These are phyloP conservation scores for Neopipo cinnamomea DNA, from an alignment of 2,113 vertebrate genomes.

Conservation along the genomic window DNA sequence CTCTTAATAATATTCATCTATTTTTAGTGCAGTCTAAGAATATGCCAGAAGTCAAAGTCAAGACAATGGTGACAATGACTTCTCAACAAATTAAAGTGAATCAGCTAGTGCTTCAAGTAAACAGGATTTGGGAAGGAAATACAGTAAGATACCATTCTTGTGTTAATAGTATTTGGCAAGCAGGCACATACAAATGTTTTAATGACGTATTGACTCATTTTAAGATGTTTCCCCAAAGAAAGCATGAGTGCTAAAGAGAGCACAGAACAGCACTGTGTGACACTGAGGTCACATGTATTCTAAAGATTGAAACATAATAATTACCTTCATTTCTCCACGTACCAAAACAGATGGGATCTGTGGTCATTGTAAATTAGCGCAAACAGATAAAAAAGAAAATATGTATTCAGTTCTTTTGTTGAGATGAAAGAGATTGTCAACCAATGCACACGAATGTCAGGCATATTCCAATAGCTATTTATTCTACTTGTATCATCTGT, in stretches of 20 bases:
- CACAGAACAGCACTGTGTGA: background rate
- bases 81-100: background rate
- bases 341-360: background rate
- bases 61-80: background rate
- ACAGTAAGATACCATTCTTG: background rate
- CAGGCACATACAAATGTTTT: background rate
- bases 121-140: background rate
- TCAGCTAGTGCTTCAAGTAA: background rate
- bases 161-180: background rate
- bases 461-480: background rate
- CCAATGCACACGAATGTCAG: background rate
- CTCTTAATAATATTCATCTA: background rate
- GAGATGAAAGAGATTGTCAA: background rate
- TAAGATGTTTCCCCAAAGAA: background rate
- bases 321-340: background rate
- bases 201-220: background rate
- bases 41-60: background rate
- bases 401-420: background rate
- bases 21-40: background rate
- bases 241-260: background rate
- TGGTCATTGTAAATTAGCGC: background rate
- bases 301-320: background rate
- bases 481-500: background rate
- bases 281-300: background rate
- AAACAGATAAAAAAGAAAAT: background rate